Evolutionary conservation across 2,797 vertebrate species (phyloP).

Genomic region (Pangasius krempfi): DNA sequence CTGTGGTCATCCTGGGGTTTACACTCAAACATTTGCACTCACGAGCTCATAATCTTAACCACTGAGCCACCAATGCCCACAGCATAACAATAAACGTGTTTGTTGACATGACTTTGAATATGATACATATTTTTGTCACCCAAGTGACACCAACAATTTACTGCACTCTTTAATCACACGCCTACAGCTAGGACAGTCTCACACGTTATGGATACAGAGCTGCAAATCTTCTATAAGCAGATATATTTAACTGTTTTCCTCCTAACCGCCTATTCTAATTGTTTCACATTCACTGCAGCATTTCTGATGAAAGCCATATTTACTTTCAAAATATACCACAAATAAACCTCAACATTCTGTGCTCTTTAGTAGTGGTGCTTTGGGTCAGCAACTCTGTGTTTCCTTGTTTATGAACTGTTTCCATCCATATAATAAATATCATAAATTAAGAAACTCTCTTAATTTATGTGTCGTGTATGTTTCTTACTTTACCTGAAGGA

Average conservation of each 20-base stretch:
- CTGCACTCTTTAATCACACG: background rate
- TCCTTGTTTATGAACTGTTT: background rate
- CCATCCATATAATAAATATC: background rate
- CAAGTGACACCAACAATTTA: background rate
- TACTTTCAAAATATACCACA: background rate
- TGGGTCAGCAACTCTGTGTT: background rate
- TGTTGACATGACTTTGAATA: background rate
- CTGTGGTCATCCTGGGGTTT: background rate
- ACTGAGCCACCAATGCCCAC: background rate
- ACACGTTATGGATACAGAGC: background rate
- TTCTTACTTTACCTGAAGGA: background rate
- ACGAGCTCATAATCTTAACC: background rate
- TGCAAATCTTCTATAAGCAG: background rate
- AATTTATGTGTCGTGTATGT: background rate
- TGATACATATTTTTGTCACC: slow-evolving; percentile 10
- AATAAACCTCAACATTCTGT: background rate
- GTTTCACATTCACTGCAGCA: background rate
- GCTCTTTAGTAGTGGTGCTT: background rate
- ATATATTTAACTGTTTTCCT: background rate
- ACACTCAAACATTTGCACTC: slow-evolving; percentile 7
- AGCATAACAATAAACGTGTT: background rate
- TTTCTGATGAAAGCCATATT: background rate
- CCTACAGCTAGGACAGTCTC: slow-evolving; percentile 13
- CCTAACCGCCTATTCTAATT: background rate
- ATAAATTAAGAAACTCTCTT: background rate